These are phyloP conservation scores for Drosophila algonquin DNA, from an alignment of 2,888 invertebrate species.

Conservation along the genomic window DNA sequence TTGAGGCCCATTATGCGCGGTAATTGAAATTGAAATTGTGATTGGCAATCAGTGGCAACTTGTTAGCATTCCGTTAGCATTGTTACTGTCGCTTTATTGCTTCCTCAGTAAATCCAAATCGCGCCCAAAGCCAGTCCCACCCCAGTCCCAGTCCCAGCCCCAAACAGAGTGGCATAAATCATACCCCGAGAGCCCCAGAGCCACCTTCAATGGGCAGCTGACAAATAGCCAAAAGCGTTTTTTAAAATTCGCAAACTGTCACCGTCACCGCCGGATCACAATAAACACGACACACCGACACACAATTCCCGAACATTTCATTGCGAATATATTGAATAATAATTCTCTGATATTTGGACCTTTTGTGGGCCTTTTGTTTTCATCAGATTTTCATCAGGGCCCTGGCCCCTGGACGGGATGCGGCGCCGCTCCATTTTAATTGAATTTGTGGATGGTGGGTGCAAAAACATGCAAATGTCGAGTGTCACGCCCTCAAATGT, in stretches of 20 bases:
- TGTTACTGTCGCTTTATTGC: constrained; percentile 41
- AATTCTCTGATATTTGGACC: constrained; percentile 49
- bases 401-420: constrained; percentile 6
- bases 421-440: constrained; percentile 55
- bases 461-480: constrained; percentile 58
- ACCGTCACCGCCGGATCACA: constrained; percentile 42
- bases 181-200: constrained; percentile 46
- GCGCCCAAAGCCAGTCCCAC: background rate
- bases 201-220: constrained; percentile 20
- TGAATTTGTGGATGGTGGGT: constrained; percentile 58
- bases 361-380: constrained; percentile 39
- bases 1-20: constrained; percentile 3
- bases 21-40: constrained; percentile 26
- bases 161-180: constrained; percentile 56
- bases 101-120: constrained; percentile 46
- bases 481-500: constrained; percentile 6
- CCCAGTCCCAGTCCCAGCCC: no score
- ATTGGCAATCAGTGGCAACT: constrained; percentile 21
- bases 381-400: constrained; percentile 12
- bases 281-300: constrained; percentile 50
- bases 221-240: constrained; percentile 44
- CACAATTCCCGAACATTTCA: constrained; percentile 69
- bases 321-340: constrained; percentile 73
- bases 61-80: constrained; percentile 19
- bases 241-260: constrained; percentile 74